Evolutionary conservation across 2,113 vertebrate genomes (phyloP).

Genomic region (Ophiodon elongatus): DNA sequence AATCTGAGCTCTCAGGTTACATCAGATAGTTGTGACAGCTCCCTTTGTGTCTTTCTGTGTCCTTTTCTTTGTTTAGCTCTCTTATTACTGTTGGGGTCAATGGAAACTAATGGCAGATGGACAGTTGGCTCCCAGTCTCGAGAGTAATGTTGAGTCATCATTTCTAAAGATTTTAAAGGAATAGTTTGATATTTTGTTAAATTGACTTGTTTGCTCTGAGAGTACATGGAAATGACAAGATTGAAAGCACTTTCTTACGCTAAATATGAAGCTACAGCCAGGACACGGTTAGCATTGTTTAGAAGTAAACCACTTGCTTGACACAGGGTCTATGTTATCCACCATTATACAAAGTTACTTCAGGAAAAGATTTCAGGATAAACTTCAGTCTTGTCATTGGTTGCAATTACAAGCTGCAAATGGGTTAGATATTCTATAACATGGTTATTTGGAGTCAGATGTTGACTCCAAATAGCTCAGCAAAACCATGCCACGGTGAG

Average conservation of each 20-base stretch:
- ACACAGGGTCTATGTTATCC: neutral
- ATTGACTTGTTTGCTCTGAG: neutral
- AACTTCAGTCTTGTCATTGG: neutral
- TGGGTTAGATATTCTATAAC: too few relatives aligned
- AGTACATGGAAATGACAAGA: neutral
- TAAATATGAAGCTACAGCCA: too few relatives aligned
- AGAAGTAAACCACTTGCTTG: neutral
- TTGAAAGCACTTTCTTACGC: neutral
- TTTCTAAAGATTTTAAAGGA: conserved; percentile 11
- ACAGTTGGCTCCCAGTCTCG: neutral
- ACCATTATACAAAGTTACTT: neutral
- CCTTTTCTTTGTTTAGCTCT: conserved; percentile 34
- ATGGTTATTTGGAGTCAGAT: neutral
- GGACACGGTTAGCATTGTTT: neutral
- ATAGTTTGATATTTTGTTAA: neutral
- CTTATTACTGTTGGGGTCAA: conserved; percentile 31
- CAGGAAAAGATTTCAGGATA: neutral
- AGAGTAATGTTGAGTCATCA: conserved; percentile 11
- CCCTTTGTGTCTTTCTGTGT: conserved; percentile 46
- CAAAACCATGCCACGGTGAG: neutral
- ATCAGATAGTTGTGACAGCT: conserved; percentile 39
- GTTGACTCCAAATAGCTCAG: neutral
- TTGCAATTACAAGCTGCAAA: too few relatives aligned
- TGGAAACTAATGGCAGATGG: conserved; percentile 17
- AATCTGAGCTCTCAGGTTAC: conserved; percentile 48